phyloP scores from a whole-genome alignment of 1,140 invertebrate genomes.

The Plectrocnemia conspersa region DNA sequence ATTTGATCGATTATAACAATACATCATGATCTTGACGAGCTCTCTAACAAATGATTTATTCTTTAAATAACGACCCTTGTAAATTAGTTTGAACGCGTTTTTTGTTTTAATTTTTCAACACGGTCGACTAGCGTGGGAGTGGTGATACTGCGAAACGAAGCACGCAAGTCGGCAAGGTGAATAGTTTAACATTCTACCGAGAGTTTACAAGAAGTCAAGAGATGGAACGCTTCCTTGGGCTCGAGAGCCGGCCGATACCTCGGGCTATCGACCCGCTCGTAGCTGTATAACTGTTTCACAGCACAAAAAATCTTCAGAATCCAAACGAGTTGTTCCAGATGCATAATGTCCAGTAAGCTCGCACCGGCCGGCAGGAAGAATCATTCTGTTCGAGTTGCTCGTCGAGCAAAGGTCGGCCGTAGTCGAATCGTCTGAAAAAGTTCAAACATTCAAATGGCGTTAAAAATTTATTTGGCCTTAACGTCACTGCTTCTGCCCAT shows the following conservation, averaged over 20 bases:
- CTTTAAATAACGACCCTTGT: no score
- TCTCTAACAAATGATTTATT: no score
- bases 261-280: slow-evolving; percentile 18
- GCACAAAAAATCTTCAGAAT: slow-evolving; percentile 33
- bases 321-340: slow-evolving; percentile 33
- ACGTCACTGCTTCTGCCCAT: slow-evolving; percentile 16
- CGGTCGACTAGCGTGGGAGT: no score
- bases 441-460: neutral
- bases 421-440: neutral
- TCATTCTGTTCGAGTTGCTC: slow-evolving; percentile 9
- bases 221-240: neutral
- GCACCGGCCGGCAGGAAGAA: neutral
- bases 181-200: no score
- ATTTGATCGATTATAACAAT: no score
- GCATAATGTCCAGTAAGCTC: slow-evolving; percentile 22
- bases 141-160: no score
- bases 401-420: neutral
- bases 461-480: slow-evolving; percentile 7
- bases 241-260: slow-evolving; percentile 15
- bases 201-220: no score
- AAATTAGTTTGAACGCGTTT: no score
- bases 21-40: no score
- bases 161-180: no score
- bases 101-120: no score
- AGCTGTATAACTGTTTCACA: slow-evolving; percentile 32